phyloP scores from a whole-genome alignment of 2,797 vertebrate genomes.

The Anguilla marmorata region DNA sequence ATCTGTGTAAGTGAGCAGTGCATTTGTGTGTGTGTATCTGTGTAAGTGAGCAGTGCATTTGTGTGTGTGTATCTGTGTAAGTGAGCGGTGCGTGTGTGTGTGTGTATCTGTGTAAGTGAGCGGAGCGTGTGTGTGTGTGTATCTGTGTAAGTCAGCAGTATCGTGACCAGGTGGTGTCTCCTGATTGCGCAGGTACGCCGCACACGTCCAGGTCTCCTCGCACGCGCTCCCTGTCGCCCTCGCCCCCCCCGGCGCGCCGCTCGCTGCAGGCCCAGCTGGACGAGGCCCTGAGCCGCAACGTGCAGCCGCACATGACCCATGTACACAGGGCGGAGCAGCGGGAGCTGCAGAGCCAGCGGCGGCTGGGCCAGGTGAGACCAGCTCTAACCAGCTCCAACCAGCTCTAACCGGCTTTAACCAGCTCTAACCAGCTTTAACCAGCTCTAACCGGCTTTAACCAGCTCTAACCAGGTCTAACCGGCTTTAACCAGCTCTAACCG shows the following conservation, averaged over 20 bases:
- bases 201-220: slow-evolving; percentile 46
- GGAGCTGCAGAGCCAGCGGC: slow-evolving; percentile 55
- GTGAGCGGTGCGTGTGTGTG: too few relatives aligned
- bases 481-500: too few relatives aligned
- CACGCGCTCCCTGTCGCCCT: slow-evolving; percentile 76
- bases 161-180: slow-evolving; percentile 21
- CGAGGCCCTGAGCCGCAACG: slow-evolving; percentile 44
- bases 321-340: slow-evolving; percentile 51
- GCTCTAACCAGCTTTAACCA: too few relatives aligned
- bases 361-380: slow-evolving; percentile 48
- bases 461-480: too few relatives aligned
- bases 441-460: too few relatives aligned
- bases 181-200: slow-evolving; percentile 53
- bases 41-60: background rate
- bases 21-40: background rate
- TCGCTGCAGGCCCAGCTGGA: slow-evolving; percentile 51
- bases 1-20: too few relatives aligned
- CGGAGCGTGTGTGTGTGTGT: too few relatives aligned
- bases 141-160: too few relatives aligned
- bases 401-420: too few relatives aligned
- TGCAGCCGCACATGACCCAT: slow-evolving; percentile 43
- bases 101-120: background rate
- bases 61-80: too few relatives aligned
- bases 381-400: too few relatives aligned
- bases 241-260: slow-evolving; percentile 58